These are phyloP conservation scores for Mesorhabditis spiculigera DNA, from an alignment of 2,888 invertebrate species.

Conservation along the genomic window DNA sequence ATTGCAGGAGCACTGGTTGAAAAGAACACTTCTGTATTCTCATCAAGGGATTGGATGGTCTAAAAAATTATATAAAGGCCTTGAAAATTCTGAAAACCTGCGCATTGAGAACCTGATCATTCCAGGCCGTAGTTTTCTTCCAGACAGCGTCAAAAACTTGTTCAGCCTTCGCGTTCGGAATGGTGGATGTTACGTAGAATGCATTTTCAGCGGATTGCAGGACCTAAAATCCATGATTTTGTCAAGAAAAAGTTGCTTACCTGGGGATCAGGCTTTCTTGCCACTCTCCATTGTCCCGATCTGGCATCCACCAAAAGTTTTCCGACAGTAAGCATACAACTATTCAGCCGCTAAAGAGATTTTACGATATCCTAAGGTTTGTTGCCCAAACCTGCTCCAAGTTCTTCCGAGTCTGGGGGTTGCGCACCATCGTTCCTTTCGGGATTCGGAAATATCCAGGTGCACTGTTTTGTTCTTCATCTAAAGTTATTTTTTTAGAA, in stretches of 20 bases:
- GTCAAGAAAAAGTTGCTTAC: neutral
- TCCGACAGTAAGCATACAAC: neutral
- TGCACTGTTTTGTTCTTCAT: neutral
- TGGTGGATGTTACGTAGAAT: neutral
- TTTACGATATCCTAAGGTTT: too few relatives aligned
- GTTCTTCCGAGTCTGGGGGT: too few relatives aligned
- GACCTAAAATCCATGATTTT: neutral
- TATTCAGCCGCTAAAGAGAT: neutral
- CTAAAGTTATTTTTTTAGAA: neutral
- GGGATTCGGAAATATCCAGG: neutral
- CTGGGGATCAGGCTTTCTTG: slow-evolving; percentile 1
- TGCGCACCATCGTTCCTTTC: too few relatives aligned
- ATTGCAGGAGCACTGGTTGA: neutral
- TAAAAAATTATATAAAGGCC: neutral
- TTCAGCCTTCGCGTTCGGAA: neutral
- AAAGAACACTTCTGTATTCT: neutral
- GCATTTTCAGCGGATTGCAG: neutral
- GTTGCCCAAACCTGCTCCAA: too few relatives aligned
- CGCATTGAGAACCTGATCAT: neutral
- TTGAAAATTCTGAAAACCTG: neutral
- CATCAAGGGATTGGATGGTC: neutral
- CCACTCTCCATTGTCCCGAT: neutral
- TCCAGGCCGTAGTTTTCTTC: neutral
- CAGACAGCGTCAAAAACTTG: neutral
- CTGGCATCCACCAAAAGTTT: neutral